Conservation (phyloP, 1,140 invertebrate genomes). For the Drosophila setifemur region DNA sequence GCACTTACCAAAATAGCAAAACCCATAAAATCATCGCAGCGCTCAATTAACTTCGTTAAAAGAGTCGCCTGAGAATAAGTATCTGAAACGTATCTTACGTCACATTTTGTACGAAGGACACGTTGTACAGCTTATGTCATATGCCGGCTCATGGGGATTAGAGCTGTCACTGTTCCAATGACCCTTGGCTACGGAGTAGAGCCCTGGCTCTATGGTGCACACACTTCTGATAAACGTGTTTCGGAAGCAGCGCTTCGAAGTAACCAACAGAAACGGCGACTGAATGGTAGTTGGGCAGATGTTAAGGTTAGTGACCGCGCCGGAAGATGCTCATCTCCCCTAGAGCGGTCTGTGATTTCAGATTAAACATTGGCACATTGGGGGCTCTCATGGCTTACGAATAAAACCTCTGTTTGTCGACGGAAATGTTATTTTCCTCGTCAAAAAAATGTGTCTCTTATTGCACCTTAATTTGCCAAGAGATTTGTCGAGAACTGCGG, state of each 20-base stretch:
- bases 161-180: not conserved
- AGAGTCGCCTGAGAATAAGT: not conserved
- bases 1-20: too few relatives aligned
- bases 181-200: conserved; percentile 8
- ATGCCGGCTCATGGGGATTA: not conserved
- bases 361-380: conserved; percentile 21
- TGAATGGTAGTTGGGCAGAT: conserved; percentile 82
- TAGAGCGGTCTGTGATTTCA: not conserved
- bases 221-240: not conserved
- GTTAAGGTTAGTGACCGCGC: not conserved
- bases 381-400: not conserved
- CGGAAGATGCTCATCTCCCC: conserved; percentile 49
- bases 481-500: not conserved
- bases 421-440: conserved; percentile 7
- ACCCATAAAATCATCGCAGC: too few relatives aligned
- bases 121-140: conserved; percentile 16
- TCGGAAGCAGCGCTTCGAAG: not conserved
- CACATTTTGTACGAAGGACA: not conserved
- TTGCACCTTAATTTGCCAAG: conserved; percentile 13
- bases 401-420: not conserved
- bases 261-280: conserved; percentile 24
- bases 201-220: not conserved
- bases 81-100: conserved; percentile 1
- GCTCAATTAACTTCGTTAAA: too few relatives aligned
- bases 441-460: not conserved